Percentiles rank a stretch among this genome's conserved stretches.
phyloP scores from a whole-genome alignment of 2,113 vertebrate genomes.

The Alethe castanea region DNA sequence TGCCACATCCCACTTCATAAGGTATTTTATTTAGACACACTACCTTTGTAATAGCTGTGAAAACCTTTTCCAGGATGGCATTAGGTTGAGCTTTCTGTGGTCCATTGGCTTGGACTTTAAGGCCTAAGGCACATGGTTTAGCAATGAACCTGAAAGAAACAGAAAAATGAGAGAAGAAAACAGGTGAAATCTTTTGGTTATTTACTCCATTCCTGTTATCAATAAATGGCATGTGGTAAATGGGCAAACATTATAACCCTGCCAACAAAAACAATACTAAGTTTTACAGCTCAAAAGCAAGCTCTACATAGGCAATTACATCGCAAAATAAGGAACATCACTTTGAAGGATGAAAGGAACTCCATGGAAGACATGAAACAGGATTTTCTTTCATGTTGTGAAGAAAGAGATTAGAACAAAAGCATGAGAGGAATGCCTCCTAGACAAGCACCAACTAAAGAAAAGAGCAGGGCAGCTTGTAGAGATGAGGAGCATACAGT shows the following conservation, averaged over 20 bases:
- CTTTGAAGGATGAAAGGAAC: slow-evolving; percentile 28
- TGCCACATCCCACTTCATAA: neutral
- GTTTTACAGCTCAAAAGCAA: neutral
- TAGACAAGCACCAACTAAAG: neutral
- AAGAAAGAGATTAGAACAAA: slow-evolving; percentile 1
- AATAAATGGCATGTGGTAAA: neutral
- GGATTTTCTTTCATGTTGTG: neutral
- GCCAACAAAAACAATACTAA: neutral
- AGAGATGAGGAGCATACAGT: neutral
- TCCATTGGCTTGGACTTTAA: slow-evolving; percentile 94
- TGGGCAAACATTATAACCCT: neutral
- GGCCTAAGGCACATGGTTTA: slow-evolving; percentile 93
- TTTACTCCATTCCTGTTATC: neutral
- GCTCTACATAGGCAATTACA: neutral
- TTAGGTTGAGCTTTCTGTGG: slow-evolving; percentile 94
- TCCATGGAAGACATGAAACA: neutral
- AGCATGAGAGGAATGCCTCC: neutral
- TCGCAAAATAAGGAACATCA: neutral
- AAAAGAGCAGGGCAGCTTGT: neutral
- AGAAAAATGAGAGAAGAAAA: neutral
- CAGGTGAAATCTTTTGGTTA: slow-evolving; percentile 29
- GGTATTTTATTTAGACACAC: neutral
- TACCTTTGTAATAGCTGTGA: slow-evolving; percentile 99
- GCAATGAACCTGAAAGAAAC: slow-evolving; percentile 87
- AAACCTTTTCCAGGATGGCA: slow-evolving; percentile 97